A percentile compares a stretch with the other conserved stretches of the same genome.
Evolutionary conservation across 2,888 invertebrate genomes (phyloP).

Genomic region (Balanococcus diminutus): DNA sequence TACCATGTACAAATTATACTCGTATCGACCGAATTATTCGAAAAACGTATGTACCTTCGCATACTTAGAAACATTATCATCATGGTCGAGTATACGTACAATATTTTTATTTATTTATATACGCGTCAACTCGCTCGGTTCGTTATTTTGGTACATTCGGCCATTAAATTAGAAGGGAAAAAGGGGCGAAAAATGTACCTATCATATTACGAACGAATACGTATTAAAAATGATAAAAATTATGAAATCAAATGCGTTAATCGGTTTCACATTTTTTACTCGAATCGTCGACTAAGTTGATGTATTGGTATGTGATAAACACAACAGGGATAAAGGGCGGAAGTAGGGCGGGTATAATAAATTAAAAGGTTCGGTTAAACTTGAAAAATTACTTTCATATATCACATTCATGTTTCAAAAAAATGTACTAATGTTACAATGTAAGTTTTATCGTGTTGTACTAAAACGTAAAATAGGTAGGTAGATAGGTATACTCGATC

Average conservation of each 20-base stretch:
- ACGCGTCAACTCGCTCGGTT: not conserved
- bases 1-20: slow-evolving; percentile 6
- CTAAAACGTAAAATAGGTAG: not conserved
- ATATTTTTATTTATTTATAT: not conserved
- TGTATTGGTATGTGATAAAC: not conserved
- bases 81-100: not conserved
- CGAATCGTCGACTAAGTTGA: not conserved
- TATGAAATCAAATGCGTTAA: not conserved
- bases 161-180: not conserved
- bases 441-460: not conserved
- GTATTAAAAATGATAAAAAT: not conserved
- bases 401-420: not conserved
- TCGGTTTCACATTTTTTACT: not conserved
- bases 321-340: not conserved
- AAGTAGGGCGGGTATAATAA: not conserved
- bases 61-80: not conserved
- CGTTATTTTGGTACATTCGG: not conserved
- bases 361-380: not conserved
- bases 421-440: not conserved
- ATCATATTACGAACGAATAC: too few species aligned
- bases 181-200: not conserved
- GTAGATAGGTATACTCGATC: not conserved
- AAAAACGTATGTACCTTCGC: not conserved
- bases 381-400: slow-evolving; percentile 12
- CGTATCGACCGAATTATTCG: not conserved